Percentiles rank a stretch among this genome's conserved stretches.
These are phyloP conservation scores for Palythoa heliodiscus DNA, from an alignment of 92 coral and sea anemone species.

Conservation along the genomic window DNA sequence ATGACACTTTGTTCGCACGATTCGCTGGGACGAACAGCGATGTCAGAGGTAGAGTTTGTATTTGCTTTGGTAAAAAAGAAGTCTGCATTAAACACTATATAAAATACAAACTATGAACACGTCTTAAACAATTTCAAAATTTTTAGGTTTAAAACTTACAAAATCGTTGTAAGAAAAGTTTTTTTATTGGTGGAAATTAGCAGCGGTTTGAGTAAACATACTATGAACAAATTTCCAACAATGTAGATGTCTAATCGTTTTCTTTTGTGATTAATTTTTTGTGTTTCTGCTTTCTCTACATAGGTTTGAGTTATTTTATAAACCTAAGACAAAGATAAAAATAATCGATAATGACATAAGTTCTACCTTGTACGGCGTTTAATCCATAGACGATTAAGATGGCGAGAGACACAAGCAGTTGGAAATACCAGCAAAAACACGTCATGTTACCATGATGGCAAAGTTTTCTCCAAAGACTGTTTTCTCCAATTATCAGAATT, in stretches of 20 bases:
- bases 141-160: too few species aligned
- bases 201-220: not conserved
- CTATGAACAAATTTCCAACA: not conserved
- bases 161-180: not conserved
- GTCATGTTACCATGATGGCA: constrained; percentile 88
- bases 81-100: not conserved
- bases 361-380: constrained; percentile 4
- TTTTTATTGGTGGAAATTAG: not conserved
- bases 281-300: not conserved
- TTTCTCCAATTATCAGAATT: constrained; percentile 1
- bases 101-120: too few species aligned
- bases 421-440: constrained; percentile 40
- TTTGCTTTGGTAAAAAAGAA: constrained; percentile 16
- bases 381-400: not conserved
- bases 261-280: not conserved
- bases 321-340: not conserved
- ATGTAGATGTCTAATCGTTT: not conserved
- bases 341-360: not conserved
- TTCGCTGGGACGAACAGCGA: constrained; percentile 67
- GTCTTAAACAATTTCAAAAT: too few species aligned
- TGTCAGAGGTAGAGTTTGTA: constrained; percentile 58
- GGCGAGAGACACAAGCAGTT: constrained; percentile 9
- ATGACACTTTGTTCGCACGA: constrained; percentile 91
- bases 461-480: constrained; percentile 22
- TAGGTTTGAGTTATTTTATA: not conserved